Conservation (phyloP, 2,888 invertebrate genomes). For the Seira musarum region DNA sequence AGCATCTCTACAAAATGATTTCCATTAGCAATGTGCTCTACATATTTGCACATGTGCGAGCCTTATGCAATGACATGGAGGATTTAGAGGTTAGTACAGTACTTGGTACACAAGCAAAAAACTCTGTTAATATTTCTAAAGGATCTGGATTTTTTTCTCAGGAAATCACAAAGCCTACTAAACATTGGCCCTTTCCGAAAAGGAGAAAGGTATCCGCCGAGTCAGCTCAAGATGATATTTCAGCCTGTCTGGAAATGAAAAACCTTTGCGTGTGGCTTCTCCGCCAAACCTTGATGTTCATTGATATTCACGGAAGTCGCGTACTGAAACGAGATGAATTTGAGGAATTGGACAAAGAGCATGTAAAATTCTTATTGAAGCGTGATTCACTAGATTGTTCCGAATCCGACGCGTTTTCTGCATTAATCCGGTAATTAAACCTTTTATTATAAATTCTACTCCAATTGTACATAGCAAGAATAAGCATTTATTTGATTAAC, state of each 20-base stretch:
- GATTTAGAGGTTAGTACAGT: slow-evolving; percentile 37
- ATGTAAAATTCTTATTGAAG: slow-evolving; percentile 1
- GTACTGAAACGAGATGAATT: slow-evolving; percentile 36
- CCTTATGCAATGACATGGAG: slow-evolving; percentile 32
- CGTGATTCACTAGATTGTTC: slow-evolving; percentile 21
- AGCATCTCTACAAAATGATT: slow-evolving; percentile 25
- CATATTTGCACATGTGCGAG: slow-evolving; percentile 25
- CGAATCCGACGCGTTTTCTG: slow-evolving; percentile 34
- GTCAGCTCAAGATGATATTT: background rate
- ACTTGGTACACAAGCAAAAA: too few relatives aligned
- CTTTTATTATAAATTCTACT: background rate
- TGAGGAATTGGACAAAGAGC: slow-evolving; percentile 8
- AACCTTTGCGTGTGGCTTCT: slow-evolving; percentile 34
- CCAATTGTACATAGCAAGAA: background rate
- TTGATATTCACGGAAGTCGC: slow-evolving; percentile 23
- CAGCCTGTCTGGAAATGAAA: slow-evolving; percentile 38
- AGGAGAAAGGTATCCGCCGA: too few relatives aligned
- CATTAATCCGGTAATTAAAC: slow-evolving; percentile 32
- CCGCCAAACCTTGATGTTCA: slow-evolving; percentile 28
- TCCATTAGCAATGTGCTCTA: slow-evolving; percentile 26
- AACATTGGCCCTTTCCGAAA: background rate
- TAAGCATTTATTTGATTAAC: background rate
- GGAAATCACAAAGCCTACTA: background rate
- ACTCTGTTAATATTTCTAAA: background rate
- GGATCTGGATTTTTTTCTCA: background rate